These are phyloP conservation scores for Trachymyrmex septentrionalis DNA, from an alignment of 1,140 invertebrate species.

Conservation along the genomic window DNA sequence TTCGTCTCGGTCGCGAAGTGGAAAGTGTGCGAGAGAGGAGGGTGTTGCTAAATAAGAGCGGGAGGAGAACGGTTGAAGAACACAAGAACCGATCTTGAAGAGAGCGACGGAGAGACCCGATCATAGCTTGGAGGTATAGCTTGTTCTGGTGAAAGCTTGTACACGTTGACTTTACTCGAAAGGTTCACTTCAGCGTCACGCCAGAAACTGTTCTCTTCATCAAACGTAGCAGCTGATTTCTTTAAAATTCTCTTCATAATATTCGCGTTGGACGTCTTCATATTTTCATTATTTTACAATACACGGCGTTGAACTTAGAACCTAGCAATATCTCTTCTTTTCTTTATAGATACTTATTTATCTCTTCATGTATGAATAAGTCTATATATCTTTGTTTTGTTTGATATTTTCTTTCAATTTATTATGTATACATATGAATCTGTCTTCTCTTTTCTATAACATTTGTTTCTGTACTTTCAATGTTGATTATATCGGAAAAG, in stretches of 20 bases:
- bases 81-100: slow-evolving; percentile 42
- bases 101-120: slow-evolving; percentile 50
- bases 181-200: slow-evolving; percentile 45
- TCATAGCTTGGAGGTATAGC: slow-evolving; percentile 55
- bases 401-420: neutral
- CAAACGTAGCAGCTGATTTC: slow-evolving; percentile 34
- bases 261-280: neutral
- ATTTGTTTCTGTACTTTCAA: neutral
- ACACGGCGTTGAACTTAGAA: neutral
- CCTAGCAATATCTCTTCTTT: neutral
- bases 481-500: neutral
- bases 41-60: slow-evolving; percentile 37
- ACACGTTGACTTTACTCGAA: slow-evolving; percentile 59
- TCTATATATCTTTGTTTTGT: neutral
- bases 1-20: slow-evolving; percentile 37
- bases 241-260: slow-evolving; percentile 6
- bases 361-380: neutral
- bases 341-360: neutral
- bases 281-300: neutral
- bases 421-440: neutral
- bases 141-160: slow-evolving; percentile 71
- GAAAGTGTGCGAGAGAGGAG: slow-evolving; percentile 35
- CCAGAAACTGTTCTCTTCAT: slow-evolving; percentile 57
- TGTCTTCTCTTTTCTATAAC: neutral
- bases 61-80: slow-evolving; percentile 49